Evolutionary conservation across 2,113 vertebrate genomes (phyloP).

Genomic region (Morone chrysops): DNA sequence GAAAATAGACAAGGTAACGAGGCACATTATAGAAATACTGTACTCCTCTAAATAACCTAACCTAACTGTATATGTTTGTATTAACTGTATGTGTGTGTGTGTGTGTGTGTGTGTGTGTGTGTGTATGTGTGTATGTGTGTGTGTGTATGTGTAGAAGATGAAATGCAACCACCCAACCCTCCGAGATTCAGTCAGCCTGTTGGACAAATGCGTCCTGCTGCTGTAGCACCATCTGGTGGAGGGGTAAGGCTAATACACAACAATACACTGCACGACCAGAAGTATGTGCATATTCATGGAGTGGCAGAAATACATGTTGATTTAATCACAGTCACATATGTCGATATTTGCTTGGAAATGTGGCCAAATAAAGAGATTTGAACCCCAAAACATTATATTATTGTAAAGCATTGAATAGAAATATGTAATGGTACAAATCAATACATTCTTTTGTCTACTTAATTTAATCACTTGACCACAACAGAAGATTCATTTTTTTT

Average conservation of each 20-base stretch:
- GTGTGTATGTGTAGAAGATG: conserved; percentile 39
- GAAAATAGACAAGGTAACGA: conserved; percentile 84
- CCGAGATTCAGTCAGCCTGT: conserved; percentile 62
- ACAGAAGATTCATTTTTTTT: too few species aligned
- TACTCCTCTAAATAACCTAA: background rate
- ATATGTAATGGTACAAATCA: too few species aligned
- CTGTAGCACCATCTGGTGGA: conserved; percentile 75
- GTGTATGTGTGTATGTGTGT: conserved; percentile 19
- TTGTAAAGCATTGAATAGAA: too few species aligned
- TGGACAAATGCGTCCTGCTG: conserved; percentile 55
- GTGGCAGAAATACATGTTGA: too few species aligned
- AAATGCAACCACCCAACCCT: conserved; percentile 55
- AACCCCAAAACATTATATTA: too few species aligned
- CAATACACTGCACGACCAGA: background rate
- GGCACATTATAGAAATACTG: background rate
- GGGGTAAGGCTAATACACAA: conserved; percentile 66
- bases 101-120: conserved; percentile 28
- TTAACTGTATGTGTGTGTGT: background rate
- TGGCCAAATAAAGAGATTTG: too few species aligned
- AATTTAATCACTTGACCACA: too few species aligned
- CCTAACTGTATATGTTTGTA: background rate
- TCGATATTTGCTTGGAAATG: too few species aligned
- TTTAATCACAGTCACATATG: too few species aligned
- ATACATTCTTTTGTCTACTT: too few species aligned
- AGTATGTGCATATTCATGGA: background rate